Percentiles rank a stretch among this genome's conserved stretches.
These are phyloP conservation scores for Rhynchophorus ferrugineus DNA, from an alignment of 1,140 invertebrate species.

Conservation along the genomic window DNA sequence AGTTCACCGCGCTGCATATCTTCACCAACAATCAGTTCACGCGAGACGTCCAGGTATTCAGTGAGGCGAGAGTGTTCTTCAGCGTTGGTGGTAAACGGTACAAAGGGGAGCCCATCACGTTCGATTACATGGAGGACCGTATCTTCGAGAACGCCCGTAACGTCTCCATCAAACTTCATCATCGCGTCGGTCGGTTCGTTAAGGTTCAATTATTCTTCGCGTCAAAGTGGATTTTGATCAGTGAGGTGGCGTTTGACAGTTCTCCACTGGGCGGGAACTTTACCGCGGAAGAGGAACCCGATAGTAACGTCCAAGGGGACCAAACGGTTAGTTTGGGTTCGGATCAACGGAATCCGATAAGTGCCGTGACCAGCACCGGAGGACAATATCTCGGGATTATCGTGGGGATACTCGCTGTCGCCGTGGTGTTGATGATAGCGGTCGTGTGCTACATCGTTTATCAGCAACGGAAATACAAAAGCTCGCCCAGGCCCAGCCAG, in stretches of 20 bases:
- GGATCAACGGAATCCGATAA: conserved; percentile 33
- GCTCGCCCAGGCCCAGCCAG: conserved; percentile 35
- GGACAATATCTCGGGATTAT: conserved; percentile 37
- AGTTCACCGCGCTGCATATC: conserved; percentile 79
- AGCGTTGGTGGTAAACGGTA: conserved; percentile 74
- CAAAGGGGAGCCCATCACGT: conserved; percentile 65
- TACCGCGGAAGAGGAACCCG: conserved; percentile 33
- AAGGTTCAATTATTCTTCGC: conserved; percentile 75
- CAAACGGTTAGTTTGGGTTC: conserved; percentile 25
- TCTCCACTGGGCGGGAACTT: conserved; percentile 38
- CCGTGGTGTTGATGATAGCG: conserved; percentile 33
- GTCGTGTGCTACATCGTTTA: conserved; percentile 32
- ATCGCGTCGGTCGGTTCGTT: conserved; percentile 74
- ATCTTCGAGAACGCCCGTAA: conserved; percentile 77
- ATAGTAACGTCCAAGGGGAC: conserved; percentile 25
- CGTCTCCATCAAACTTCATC: conserved; percentile 75
- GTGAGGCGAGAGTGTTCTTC: conserved; percentile 70
- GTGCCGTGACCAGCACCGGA: conserved; percentile 28
- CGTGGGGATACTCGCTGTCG: conserved; percentile 34
- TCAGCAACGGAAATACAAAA: conserved; percentile 34
- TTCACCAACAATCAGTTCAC: conserved; percentile 77
- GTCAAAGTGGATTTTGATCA: conserved; percentile 81
- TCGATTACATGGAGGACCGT: conserved; percentile 67
- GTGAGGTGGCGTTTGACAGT: conserved; percentile 77
- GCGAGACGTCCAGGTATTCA: conserved; percentile 73